Base-by-base conservation (phyloP, 1,140 invertebrate species). In the Tigriopus japonicus region DNA sequence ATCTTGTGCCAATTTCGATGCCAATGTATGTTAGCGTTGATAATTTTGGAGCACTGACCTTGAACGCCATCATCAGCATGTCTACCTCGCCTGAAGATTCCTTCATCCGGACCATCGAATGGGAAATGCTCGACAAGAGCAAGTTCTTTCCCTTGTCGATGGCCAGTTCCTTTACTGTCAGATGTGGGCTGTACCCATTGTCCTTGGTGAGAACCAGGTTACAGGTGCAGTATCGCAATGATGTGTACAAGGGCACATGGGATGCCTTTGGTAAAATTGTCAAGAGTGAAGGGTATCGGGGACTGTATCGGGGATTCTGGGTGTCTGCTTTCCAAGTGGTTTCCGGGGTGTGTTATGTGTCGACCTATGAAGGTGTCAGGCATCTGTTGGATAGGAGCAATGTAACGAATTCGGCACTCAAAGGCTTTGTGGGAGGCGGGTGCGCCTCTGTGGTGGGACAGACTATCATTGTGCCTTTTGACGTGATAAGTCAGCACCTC, bases 111-210 rank as follows among this genome's bases (percentile, higher is more conserved):
- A 89, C 83, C n/a, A 95, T 98, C 64, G 91, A 98, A 74, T 95
- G 92, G 87, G 79, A 94, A 62, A 97, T 98, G 91, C 89, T 98
- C 87, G 87, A 98, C 71, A 94, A 95, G 68, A 81, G 77, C 19
- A 70, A 93, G 82, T 78, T 93, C 85, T 76, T 92, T 82, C 91
- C 93, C 2, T 72, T 97, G 42, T 94, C 89, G 53, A 85, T 95
- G 75, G 71, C 92, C 1, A 81, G 80, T 67, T 86, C 84, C 1
- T 87, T 94, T 69, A 77, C 81, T 65, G 83, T 97, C 42, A 78
- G 94, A 52, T 87, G 87, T 68, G 78, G 89, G 55, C 77, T 98
- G 1, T 98, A 97, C 73, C 94, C 94, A 0, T 75, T 98, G 62
- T 94, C 90, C 40, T 78, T 98, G n/a, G 87, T 98, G 42, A 96